Evolutionary conservation across 2,888 invertebrate species (phyloP).

Genomic region (Drosophila picticornis): DNA sequence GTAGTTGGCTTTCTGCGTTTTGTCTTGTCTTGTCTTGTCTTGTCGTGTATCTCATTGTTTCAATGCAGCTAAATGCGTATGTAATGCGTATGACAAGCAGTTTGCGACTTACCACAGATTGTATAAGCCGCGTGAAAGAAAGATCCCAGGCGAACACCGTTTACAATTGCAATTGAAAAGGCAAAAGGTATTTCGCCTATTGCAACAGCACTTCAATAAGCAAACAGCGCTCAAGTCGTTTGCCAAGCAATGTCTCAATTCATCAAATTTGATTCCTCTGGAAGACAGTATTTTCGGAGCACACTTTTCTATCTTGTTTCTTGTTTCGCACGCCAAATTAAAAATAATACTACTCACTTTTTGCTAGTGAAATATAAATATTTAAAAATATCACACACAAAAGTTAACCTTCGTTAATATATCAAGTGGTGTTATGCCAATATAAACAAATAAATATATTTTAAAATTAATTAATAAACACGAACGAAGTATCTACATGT

Average conservation of each 20-base stretch:
- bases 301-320: neutral
- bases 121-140: slow-evolving; percentile 41
- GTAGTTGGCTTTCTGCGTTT: slow-evolving; percentile 11
- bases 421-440: neutral
- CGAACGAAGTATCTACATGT: neutral
- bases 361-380: neutral
- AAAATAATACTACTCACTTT: neutral
- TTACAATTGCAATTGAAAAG: slow-evolving; percentile 42
- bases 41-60: slow-evolving; percentile 16
- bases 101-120: slow-evolving; percentile 34
- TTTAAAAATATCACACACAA: neutral
- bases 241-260: slow-evolving; percentile 26
- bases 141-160: slow-evolving; percentile 37
- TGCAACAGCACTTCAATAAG: slow-evolving; percentile 40
- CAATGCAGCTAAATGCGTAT: slow-evolving; percentile 46
- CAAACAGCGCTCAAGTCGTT: slow-evolving; percentile 18
- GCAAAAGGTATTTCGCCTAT: slow-evolving; percentile 42
- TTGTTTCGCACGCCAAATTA: neutral
- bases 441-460: neutral
- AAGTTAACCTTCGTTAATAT: neutral
- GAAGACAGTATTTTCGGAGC: no score
- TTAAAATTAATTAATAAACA: neutral
- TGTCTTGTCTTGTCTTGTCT: slow-evolving; percentile 6
- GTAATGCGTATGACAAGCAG: slow-evolving; percentile 56
- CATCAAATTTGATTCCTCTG: slow-evolving; percentile 2